Conservation (phyloP, 2,113 vertebrate genomes). For the Aviceda subcristata region DNA sequence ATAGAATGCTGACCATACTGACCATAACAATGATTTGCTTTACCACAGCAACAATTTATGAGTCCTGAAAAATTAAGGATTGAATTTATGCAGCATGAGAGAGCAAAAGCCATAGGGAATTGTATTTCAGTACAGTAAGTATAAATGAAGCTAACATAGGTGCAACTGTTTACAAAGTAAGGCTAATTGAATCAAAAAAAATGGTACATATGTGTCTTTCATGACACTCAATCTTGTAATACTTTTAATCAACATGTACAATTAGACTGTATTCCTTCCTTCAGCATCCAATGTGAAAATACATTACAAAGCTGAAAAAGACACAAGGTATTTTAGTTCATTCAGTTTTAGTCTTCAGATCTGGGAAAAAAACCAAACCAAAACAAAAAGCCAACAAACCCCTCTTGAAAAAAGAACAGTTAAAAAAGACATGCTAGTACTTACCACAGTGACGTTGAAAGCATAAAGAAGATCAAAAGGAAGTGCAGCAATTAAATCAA, state of each 20-base stretch:
- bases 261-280: not conserved
- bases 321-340: not conserved
- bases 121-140: not conserved
- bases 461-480: constrained; percentile 97
- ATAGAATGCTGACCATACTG: not conserved
- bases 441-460: constrained; percentile 98
- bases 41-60: not conserved
- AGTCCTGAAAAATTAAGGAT: not conserved
- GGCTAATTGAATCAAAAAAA: not conserved
- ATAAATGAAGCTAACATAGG: not conserved
- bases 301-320: not conserved
- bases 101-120: not conserved
- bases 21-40: not conserved
- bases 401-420: not conserved
- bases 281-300: not conserved
- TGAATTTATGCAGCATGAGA: not conserved
- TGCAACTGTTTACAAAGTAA: not conserved
- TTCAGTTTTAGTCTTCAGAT: not conserved
- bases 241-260: not conserved
- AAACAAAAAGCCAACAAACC: not conserved
- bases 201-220: not conserved
- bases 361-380: not conserved
- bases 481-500: constrained; percentile 94
- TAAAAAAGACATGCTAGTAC: constrained; percentile 39
- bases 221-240: not conserved